Evolutionary conservation across 2,888 invertebrate genomes (phyloP).

Genomic region (Nomada hirtipes): DNA sequence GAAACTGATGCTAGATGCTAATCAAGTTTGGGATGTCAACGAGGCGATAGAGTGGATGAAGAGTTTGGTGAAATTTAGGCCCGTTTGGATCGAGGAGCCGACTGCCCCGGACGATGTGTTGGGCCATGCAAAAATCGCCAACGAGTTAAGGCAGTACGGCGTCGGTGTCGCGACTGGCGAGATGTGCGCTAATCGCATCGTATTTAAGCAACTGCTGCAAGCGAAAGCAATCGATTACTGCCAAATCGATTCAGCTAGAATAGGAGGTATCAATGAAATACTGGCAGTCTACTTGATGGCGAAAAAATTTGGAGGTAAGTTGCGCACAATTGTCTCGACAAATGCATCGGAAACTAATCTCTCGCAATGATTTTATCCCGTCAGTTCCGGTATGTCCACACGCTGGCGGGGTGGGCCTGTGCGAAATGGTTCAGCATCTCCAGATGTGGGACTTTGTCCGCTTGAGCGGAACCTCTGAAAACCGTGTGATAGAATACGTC

Average conservation of each 20-base stretch:
- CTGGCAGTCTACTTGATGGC: conserved; percentile 96
- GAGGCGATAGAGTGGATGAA: conserved; percentile 95
- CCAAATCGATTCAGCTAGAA: conserved; percentile 95
- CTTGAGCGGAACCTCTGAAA: conserved; percentile 89
- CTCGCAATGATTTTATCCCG: conserved; percentile 63
- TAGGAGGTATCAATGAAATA: conserved; percentile 95
- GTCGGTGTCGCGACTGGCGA: conserved; percentile 97
- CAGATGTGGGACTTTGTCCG: conserved; percentile 95
- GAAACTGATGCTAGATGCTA: conserved; percentile 94
- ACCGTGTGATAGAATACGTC: conserved; percentile 93
- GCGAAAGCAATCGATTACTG: conserved; percentile 93
- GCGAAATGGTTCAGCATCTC: conserved; percentile 97
- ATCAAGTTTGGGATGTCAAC: conserved; percentile 94
- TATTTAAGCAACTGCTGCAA: conserved; percentile 96
- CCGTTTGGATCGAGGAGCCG: conserved; percentile 96
- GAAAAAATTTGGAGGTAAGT: conserved; percentile 90
- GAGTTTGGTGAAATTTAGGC: conserved; percentile 89
- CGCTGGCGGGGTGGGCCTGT: conserved; percentile 97
- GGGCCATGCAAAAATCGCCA: conserved; percentile 93
- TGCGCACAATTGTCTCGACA: not conserved
- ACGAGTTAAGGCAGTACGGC: conserved; percentile 89
- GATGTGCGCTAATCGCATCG: conserved; percentile 95
- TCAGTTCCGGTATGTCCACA: conserved; percentile 96
- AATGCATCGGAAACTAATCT: not conserved
- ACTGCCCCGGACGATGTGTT: conserved; percentile 96